Evolutionary conservation across 2,113 vertebrate species (phyloP), one percentile per base, ranked within the genome.

Genomic region (Hiodon alosoides): DNA sequence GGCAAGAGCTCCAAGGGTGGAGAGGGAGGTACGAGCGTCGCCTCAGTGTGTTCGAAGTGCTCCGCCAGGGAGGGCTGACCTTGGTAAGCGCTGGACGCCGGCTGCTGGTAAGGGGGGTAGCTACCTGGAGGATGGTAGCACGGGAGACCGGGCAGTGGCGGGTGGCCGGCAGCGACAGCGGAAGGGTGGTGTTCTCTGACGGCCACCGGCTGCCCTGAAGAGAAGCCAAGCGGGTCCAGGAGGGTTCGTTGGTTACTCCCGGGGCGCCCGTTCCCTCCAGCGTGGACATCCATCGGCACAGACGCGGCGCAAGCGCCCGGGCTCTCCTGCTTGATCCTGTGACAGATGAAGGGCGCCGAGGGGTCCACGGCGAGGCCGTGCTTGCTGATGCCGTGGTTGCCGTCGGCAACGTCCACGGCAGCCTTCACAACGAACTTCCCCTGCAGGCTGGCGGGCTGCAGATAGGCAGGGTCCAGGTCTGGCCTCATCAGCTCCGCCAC

Each of bases 401-500:
- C 97, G 13, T 95, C 93, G 67, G 90, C 91, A 85, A 93, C 79
- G 78, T 92, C 93, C 89, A 94, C 84, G 13, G 93, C 91, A 1
- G 96, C 92, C 85, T 95, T 97, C 76, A 97, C 83, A 77, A 97
- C 93, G 50, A 96, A 96, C 80, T 95, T 97, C 80, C 96, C 95
- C 5, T 96, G 94, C 47, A 98, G 89, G 87, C 83, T 89, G 79
- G 76, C 84, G 7, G 85, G 82, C 64, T 94, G 94, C 75, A 98
- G 91, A 88, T 96, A 98, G 7, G 95, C 95, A 0, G 95, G 93
- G 85, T 98, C 97, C 87, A 99, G 81, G 54, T 98, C 96, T 0
- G 97, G 95, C 78, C 95, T 90, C 89, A 98, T 94, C 64, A 98
- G 92, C 82, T 98, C 97, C 0, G 96, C 97, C 76, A 98, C 95